Conservation (phyloP, 2,888 invertebrate genomes). For the Oligia strigilis region DNA sequence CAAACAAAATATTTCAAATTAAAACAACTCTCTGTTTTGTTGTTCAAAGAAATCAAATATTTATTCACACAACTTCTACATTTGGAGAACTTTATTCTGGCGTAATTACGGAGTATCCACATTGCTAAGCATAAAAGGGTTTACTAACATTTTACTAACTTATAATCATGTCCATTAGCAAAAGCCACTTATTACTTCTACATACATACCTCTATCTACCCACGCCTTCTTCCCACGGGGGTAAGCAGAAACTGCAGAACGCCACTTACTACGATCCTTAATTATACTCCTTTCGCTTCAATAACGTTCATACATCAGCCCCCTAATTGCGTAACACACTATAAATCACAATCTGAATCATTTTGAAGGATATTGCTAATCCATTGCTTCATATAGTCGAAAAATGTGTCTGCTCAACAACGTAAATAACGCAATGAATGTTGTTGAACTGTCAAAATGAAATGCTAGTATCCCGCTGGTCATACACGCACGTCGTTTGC, state of each 20-base stretch:
- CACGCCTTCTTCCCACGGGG: too few species aligned
- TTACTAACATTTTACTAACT: constrained; percentile 3
- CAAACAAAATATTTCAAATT: constrained; percentile 9
- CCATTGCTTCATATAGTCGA: too few species aligned
- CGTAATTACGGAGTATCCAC: not conserved
- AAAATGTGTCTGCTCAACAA: too few species aligned
- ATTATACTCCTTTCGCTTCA: not conserved
- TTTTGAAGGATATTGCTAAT: too few species aligned
- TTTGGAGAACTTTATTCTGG: not conserved
- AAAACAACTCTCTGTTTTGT: not conserved
- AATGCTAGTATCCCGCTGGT: not conserved
- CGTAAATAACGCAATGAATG: too few species aligned
- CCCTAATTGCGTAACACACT: too few species aligned
- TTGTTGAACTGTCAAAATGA: too few species aligned
- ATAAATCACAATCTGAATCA: too few species aligned
- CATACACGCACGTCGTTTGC: not conserved
- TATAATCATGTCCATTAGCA: not conserved
- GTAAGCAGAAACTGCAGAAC: not conserved
- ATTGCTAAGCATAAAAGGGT: not conserved
- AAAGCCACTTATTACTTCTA: not conserved
- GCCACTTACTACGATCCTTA: not conserved
- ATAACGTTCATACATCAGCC: not conserved
- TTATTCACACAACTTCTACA: not conserved
- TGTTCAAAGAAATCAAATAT: constrained; percentile 3
- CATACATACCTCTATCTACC: too few species aligned